Percentiles rank a stretch among this genome's conserved stretches.
These are phyloP conservation scores for Cathartes aura DNA, from an alignment of 2,113 vertebrate species.

Conservation along the genomic window DNA sequence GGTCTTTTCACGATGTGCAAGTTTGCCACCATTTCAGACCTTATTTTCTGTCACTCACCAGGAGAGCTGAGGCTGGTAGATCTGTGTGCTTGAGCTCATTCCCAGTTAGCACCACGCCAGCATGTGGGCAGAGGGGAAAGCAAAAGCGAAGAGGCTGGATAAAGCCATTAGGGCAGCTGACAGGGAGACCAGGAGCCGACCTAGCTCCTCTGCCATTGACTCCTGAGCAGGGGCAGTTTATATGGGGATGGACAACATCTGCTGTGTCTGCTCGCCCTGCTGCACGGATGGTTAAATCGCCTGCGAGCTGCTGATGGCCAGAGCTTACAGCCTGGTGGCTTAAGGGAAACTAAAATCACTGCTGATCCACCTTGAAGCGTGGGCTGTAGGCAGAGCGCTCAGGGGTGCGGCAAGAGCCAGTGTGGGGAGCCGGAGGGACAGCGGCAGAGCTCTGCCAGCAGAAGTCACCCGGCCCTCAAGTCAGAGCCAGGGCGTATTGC, in stretches of 20 bases:
- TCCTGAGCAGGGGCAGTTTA: background rate
- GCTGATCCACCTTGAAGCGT: background rate
- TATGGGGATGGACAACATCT: background rate
- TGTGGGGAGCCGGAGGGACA: fast-evolving
- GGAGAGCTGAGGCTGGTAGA: background rate
- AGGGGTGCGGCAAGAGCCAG: background rate
- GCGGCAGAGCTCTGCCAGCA: background rate
- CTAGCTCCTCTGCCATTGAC: background rate
- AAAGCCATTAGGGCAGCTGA: background rate
- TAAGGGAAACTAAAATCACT: background rate
- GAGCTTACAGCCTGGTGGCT: background rate
- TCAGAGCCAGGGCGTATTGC: background rate
- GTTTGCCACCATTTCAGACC: background rate
- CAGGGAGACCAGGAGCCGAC: fast-evolving
- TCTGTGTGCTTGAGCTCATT: background rate
- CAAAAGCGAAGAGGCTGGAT: background rate
- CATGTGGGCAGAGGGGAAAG: background rate
- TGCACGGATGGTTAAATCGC: fast-evolving
- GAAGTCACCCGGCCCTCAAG: fast-evolving
- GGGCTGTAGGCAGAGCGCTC: background rate
- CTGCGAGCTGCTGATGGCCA: background rate
- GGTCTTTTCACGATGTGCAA: background rate
- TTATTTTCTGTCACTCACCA: background rate
- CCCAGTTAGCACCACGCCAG: background rate
- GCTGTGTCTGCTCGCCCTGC: background rate